Conservation (phyloP, 64 coral and sea anemone species). For the Dendrophyllia cribrosa region DNA sequence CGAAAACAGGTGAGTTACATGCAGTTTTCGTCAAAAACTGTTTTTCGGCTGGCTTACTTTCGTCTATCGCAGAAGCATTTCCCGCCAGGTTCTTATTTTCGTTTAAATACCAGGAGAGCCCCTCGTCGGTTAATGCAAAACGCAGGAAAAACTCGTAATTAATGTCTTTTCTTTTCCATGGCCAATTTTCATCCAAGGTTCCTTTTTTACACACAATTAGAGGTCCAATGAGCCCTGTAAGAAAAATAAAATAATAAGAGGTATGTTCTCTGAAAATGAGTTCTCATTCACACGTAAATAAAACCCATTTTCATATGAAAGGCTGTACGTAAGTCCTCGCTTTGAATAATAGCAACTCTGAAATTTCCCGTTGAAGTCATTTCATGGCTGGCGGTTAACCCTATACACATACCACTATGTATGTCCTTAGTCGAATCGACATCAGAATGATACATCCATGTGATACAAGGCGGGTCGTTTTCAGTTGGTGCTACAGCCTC, state of each 20-base stretch:
- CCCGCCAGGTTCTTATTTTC: slow-evolving; percentile 63
- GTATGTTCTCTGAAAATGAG: not conserved
- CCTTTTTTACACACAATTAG: slow-evolving; percentile 82
- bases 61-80: slow-evolving; percentile 25
- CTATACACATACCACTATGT: slow-evolving; percentile 63
- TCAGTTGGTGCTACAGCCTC: slow-evolving; percentile 75
- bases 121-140: slow-evolving; percentile 77
- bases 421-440: slow-evolving; percentile 79
- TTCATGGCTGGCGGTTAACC: not conserved
- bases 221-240: slow-evolving; percentile 75
- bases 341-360: too few species aligned
- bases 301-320: too few species aligned
- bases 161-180: slow-evolving; percentile 57
- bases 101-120: slow-evolving; percentile 80
- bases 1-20: too few species aligned
- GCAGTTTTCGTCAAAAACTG: too few species aligned
- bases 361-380: too few species aligned
- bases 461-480: slow-evolving; percentile 79
- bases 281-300: too few species aligned
- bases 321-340: too few species aligned
- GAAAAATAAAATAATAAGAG: not conserved
- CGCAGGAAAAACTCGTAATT: slow-evolving; percentile 78
- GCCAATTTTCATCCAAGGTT: not conserved
- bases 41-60: slow-evolving; percentile 12
- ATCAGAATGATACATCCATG: slow-evolving; percentile 78